Evolutionary conservation across 2,113 vertebrate genomes (phyloP), one percentile per base, ranked within the genome.

Genomic region (Ceyx cyanopectus): DNA sequence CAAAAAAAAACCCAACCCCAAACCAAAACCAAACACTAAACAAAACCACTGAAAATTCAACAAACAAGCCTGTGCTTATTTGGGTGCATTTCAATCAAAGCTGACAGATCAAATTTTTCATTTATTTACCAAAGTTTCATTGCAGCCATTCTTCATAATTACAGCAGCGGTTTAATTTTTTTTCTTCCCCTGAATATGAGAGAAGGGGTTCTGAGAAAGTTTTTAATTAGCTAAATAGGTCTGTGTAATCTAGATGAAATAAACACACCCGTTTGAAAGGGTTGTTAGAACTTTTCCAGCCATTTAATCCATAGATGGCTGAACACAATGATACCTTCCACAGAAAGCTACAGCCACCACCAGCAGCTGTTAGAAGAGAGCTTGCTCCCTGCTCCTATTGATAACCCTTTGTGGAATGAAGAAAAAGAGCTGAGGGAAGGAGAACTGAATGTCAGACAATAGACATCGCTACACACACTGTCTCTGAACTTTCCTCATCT

Each of bases 391-490:
- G 83, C 95, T 97, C 97, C 98, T 97, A 98, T 97, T 97, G 98
- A 98, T 98, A 98, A 98, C 97, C 96, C 97, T 98, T 97, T 98
- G 98, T 98, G 96, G 96, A 97, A 92, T 75, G 95, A 97, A 97
- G 97, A 97, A 95, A 97, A 97, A 97, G 96, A 95, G 88, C 95
- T 81, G 46, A 97, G 97, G 95, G 97, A 97, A 98, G 97, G 97
- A 97, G 98, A 97, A 96, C 97, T 96, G 97, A 98, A 98, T 97
- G 97, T 97, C 97, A 98, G 97, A 98, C 98, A 98, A 98, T 98
- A 97, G 98, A 95, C 97, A 97, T 96, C 96, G 96, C 96, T 97
- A 97, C 95, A 90, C 97, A 96, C 96, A 95, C 97, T 96, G 97
- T 95, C 97, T 98, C 98, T 98, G 97, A 98, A 98, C 98, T 98